Base-by-base conservation (phyloP, 2,888 invertebrate species). In the Xestia xanthographa region DNA sequence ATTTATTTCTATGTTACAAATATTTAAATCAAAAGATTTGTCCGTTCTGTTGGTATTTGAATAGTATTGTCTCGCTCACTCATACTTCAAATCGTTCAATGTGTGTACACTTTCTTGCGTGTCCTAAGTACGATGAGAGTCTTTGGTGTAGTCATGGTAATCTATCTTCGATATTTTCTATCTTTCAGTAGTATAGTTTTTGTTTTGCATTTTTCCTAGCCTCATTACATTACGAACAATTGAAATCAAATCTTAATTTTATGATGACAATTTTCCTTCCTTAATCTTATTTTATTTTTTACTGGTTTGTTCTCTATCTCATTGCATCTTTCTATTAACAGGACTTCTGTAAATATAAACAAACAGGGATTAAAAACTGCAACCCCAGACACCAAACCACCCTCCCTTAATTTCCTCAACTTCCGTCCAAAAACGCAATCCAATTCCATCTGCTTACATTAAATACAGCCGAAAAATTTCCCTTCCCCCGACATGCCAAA, bases 361-460 rank as follows among this genome's bases (percentile, higher is more conserved):
- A 48, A 26, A 11, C 41, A 34, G 26, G 48, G 1, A 56, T 60
- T 58, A 26, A 48, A 53, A 70, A 80, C 43, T 67, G 70, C 53
- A 75, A 53, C 50, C 62, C 26, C 66, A 56, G 67, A 56, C 45
- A 43, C 38, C 62, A 56, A 65, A 11, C 48, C 66, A n/a, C 60
- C 65, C 58, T 48, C 20, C 48, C 34, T 75, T 75, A 71, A 82
- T 82, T 85, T 84, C 76, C 82, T 75, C 65, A 71, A 68, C 56
- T 38, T 85, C 76, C 76, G 77, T 34, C 20, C 34, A 60, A 66
- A 84, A 75, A 81, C 63, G 62, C 22, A 78, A 86, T 74, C 71
- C 66, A 72, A 84, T 77, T 82, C 70, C 82, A 72, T 77, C 56
- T 65, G 56, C 67, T 70, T 68, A 85, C 41, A 68, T 67, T 85